Base-by-base conservation (phyloP, 2,888 invertebrate species). In the Branchellion lobata region DNA sequence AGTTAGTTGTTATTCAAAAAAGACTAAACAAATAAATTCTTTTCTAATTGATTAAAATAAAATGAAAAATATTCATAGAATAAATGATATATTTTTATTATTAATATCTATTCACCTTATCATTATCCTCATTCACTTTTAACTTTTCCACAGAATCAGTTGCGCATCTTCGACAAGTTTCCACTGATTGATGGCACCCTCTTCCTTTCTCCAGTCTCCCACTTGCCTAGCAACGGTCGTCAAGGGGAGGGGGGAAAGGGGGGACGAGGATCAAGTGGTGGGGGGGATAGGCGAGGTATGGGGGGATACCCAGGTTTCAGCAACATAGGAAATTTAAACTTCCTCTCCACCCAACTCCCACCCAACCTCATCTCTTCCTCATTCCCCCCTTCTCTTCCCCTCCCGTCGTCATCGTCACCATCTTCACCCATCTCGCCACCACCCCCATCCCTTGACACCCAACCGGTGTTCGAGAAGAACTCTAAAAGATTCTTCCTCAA, bases 141-240 rank as follows among this genome's bases (percentile, higher is more conserved):
- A n/a, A n/a, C n/a, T n/a, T n/a, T n/a, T n/a, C n/a, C n/a, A n/a
- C 61, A 57, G 61, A 24, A 57, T 3, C 8, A 93, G 81, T 91
- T 98, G 91, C 91, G 93, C 83, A 95, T 98, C 81, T 98, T 95
- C 86, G 98, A 98, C 89, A 92, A 96, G 61, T 84, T 97, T 89
- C 98, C 98, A 0, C 90, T 99, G 84, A 93, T 98, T 69, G 97
- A 99, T 87, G 98, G 98, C 80, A 96, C 96, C 51, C 95, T 99
- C 90, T 99, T 98, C 90, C 90, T 98, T 81, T 96, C 96, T 85
- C 96, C 98, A 47, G 91, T 93, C 75, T 34, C 81, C 86, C 95
- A 96, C 88, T 61, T 57, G 29, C 14, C 53, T 21, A 81, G 51
- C 77, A 82, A 82, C 81, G 11, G 78, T 79, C 3, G 31, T 29